Conservation (phyloP, 1,140 invertebrate species). For the Bombus confusus region DNA sequence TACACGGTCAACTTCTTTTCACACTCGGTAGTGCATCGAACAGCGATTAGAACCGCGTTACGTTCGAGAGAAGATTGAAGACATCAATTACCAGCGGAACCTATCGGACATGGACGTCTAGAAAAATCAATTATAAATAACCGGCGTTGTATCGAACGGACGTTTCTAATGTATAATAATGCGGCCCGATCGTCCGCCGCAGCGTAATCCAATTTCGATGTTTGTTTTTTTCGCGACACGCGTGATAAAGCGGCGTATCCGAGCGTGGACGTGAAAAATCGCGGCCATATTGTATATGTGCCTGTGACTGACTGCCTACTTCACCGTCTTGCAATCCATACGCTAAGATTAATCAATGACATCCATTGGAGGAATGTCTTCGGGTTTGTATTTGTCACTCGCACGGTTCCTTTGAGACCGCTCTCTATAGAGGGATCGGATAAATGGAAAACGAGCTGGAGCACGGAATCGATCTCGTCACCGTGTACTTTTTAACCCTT, state of each 20-base stretch:
- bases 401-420: conserved; percentile 43
- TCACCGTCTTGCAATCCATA: conserved; percentile 50
- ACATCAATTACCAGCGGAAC: neutral
- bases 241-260: conserved; percentile 49
- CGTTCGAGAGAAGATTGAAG: neutral
- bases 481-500: neutral
- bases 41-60: conserved; percentile 28
- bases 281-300: conserved; percentile 50
- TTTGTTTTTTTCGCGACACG: conserved; percentile 52
- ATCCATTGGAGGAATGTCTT: conserved; percentile 64
- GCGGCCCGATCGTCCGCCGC: conserved; percentile 7
- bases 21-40: neutral
- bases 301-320: conserved; percentile 50
- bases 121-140: conserved; percentile 44
- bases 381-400: conserved; percentile 75
- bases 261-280: conserved; percentile 52
- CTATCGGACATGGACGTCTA: neutral
- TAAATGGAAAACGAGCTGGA: conserved; percentile 34
- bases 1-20: conserved; percentile 13
- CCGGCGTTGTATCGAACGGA: neutral
- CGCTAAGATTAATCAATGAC: conserved; percentile 63
- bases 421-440: neutral
- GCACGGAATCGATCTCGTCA: conserved; percentile 19
- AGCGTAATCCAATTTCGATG: conserved; percentile 53
- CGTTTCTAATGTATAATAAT: conserved; percentile 48